phyloP scores from a whole-genome alignment of 1,140 invertebrate species.

The Drosophila yakuba region DNA sequence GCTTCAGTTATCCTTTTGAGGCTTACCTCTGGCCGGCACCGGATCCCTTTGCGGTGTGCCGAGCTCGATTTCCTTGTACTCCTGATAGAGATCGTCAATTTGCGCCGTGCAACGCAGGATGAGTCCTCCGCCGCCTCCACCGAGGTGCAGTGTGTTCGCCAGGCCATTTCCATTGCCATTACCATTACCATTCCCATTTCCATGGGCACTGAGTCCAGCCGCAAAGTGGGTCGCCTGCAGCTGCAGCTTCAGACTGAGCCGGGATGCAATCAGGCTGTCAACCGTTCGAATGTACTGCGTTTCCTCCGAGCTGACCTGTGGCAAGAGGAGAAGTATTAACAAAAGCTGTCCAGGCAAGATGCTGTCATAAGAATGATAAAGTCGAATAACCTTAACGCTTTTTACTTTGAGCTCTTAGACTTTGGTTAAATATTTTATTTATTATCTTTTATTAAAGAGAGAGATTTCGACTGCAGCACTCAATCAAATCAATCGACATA shows the following conservation, averaged over 20 bases:
- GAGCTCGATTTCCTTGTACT: constrained; percentile 86
- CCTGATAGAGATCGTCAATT: constrained; percentile 86
- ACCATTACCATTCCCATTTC: constrained; percentile 39
- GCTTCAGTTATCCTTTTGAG: constrained; percentile 37
- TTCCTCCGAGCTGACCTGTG: constrained; percentile 69
- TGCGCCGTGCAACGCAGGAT: constrained; percentile 86
- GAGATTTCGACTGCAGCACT: background rate
- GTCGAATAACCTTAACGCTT: too few species aligned
- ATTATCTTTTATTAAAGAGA: background rate
- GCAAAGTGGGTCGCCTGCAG: constrained; percentile 80
- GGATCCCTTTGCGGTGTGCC: constrained; percentile 86
- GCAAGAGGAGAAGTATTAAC: constrained; percentile 1
- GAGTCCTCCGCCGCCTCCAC: constrained; percentile 83
- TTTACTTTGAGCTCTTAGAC: too few species aligned
- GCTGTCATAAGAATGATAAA: too few species aligned
- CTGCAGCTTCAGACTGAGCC: constrained; percentile 83
- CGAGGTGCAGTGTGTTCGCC: constrained; percentile 14
- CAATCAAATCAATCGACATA: constrained; percentile 23
- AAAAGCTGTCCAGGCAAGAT: background rate
- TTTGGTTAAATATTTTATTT: too few species aligned
- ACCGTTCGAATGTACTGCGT: constrained; percentile 80
- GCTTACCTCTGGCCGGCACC: constrained; percentile 86
- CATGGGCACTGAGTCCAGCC: constrained; percentile 46
- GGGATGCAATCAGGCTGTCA: constrained; percentile 79
- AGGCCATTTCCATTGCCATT: constrained; percentile 38